Conservation (phyloP, 1,140 invertebrate genomes). For the Zaprionus lachaisei region DNA sequence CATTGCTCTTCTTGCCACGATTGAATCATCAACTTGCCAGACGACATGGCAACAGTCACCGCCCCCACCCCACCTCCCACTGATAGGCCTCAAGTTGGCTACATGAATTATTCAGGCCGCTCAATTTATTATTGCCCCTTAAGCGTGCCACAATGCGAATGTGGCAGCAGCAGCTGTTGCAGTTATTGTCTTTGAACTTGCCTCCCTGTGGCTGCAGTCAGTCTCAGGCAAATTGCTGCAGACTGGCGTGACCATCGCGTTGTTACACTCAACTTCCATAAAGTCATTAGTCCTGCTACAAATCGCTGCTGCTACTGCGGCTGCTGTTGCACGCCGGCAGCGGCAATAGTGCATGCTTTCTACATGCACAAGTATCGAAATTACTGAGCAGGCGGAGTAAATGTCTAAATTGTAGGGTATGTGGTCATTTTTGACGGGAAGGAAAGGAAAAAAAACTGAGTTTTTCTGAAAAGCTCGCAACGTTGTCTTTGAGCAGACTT, state of each 20-base stretch:
- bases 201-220: not conserved
- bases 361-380: not conserved
- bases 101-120: conserved; percentile 48
- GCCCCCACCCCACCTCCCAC: not conserved
- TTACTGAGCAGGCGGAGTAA: too few relatives aligned
- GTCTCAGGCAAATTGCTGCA: conserved; percentile 39
- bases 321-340: not conserved
- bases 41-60: conserved; percentile 17
- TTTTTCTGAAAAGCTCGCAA: too few relatives aligned
- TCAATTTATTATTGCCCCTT: conserved; percentile 40
- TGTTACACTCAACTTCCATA: not conserved
- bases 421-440: too few relatives aligned
- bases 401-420: too few relatives aligned
- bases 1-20: not conserved
- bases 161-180: conserved; percentile 13
- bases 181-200: conserved; percentile 31
- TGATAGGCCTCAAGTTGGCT: not conserved
- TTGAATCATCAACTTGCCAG: conserved; percentile 52
- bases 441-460: too few relatives aligned
- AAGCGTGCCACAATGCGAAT: conserved; percentile 15
- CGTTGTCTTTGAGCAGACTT: too few relatives aligned
- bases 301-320: not conserved
- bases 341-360: not conserved
- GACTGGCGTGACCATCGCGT: conserved; percentile 22
- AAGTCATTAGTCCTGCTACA: conserved; percentile 15